These are phyloP conservation scores for Rutpela maculata DNA, from an alignment of 2,888 invertebrate genomes.

Conservation along the genomic window DNA sequence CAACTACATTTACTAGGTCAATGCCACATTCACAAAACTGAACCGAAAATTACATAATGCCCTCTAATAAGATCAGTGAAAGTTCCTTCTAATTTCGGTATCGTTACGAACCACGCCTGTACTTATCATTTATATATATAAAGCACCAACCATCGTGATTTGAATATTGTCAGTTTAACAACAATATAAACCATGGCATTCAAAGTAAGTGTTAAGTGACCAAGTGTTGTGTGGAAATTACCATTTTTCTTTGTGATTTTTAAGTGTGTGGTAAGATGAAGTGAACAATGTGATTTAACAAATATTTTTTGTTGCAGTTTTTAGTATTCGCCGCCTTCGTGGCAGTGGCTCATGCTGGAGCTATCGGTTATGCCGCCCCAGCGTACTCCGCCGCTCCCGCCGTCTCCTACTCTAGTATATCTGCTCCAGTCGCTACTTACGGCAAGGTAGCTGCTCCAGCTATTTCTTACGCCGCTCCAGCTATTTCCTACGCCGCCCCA, in stretches of 20 bases:
- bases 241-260: not conserved
- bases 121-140: slow-evolving; percentile 19
- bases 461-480: slow-evolving; percentile 47
- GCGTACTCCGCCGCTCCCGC: slow-evolving; percentile 71
- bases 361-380: slow-evolving; percentile 65
- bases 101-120: slow-evolving; percentile 5
- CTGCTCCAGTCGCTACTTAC: slow-evolving; percentile 21
- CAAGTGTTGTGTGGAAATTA: slow-evolving; percentile 1
- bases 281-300: not conserved
- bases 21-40: slow-evolving; percentile 9
- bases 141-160: not conserved
- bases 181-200: slow-evolving; percentile 15
- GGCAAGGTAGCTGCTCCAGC: slow-evolving; percentile 50
- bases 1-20: slow-evolving; percentile 1
- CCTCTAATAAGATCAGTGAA: slow-evolving; percentile 7
- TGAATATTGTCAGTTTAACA: not conserved
- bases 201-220: slow-evolving; percentile 8
- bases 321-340: slow-evolving; percentile 55
- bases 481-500: slow-evolving; percentile 28
- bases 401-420: slow-evolving; percentile 54
- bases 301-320: slow-evolving; percentile 46
- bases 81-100: slow-evolving; percentile 1
- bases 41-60: slow-evolving; percentile 8
- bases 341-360: slow-evolving; percentile 52
- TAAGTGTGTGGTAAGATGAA: slow-evolving; percentile 8